phyloP scores from a whole-genome alignment of 1,140 invertebrate species.

The Portunus trituberculatus region DNA sequence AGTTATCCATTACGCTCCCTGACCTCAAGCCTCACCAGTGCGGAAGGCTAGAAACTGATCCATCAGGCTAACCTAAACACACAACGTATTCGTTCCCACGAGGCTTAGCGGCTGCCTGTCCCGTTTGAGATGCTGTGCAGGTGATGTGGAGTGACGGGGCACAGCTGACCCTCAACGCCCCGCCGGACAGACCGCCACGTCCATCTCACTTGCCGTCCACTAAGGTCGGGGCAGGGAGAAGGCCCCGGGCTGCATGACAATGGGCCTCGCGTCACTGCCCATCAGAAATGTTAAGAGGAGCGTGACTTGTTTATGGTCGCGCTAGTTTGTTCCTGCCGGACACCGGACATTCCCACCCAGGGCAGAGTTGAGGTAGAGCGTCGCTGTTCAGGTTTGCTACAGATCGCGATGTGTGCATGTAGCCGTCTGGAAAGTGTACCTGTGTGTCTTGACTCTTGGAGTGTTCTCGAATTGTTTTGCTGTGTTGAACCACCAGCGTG shows the following conservation, averaged over 20 bases:
- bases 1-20: background rate
- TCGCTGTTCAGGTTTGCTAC: no score
- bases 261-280: background rate
- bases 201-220: conserved; percentile 8
- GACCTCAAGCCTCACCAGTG: background rate
- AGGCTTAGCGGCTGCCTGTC: background rate
- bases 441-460: no score
- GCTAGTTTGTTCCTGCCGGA: background rate
- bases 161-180: background rate
- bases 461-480: no score
- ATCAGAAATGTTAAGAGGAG: background rate
- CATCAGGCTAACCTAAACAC: background rate
- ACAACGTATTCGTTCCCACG: background rate
- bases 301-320: background rate
- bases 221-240: background rate
- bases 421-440: no score
- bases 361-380: no score
- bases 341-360: no score
- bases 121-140: background rate
- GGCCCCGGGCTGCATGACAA: background rate
- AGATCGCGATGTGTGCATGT: no score
- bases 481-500: no score
- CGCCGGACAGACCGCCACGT: background rate
- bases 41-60: background rate
- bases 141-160: background rate